These are phyloP conservation scores for Atlantisia rogersi DNA, from an alignment of 2,113 vertebrate genomes.

Conservation along the genomic window DNA sequence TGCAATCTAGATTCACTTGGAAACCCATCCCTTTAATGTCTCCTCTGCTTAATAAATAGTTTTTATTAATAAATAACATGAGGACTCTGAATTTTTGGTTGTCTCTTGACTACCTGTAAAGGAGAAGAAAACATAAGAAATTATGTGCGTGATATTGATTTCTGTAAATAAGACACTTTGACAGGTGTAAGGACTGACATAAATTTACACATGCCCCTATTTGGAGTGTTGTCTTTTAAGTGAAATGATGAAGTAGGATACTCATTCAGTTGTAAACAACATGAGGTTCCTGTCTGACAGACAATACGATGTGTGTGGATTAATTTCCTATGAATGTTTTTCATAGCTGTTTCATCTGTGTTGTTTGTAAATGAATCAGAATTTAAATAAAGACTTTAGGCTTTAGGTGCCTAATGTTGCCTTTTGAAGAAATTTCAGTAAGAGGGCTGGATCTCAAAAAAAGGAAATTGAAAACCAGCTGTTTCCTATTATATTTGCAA, in stretches of 20 bases:
- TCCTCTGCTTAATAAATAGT: neutral
- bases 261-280: neutral
- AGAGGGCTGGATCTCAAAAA: neutral
- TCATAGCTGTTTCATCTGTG: neutral
- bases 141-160: neutral
- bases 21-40: neutral
- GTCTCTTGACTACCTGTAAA: neutral
- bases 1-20: neutral
- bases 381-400: neutral
- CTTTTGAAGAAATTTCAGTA: neutral
- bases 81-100: neutral
- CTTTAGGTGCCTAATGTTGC: neutral
- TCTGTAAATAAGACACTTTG: neutral
- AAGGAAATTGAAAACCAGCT: neutral
- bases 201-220: neutral
- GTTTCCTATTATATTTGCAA: neutral
- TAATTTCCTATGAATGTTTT: neutral
- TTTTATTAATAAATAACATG: neutral
- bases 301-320: neutral
- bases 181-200: neutral
- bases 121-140: neutral
- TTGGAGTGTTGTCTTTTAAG: neutral
- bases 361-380: neutral
- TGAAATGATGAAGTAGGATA: neutral
- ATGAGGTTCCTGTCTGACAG: neutral